Evolutionary conservation across 1,140 invertebrate genomes (phyloP).

Genomic region (Hetaerina americana): DNA sequence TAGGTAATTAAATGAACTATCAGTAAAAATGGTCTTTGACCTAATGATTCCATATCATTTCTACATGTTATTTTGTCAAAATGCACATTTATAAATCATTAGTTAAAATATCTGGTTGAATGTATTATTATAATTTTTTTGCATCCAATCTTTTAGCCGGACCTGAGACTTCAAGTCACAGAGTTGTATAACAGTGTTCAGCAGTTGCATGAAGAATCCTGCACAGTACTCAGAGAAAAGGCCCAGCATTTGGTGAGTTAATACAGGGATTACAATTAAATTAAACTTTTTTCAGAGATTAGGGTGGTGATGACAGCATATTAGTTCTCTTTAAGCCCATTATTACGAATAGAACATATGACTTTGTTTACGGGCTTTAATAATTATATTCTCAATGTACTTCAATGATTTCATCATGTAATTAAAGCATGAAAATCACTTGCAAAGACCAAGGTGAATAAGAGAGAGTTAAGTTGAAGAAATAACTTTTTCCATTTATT

Average conservation of each 20-base stretch:
- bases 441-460: too few species aligned
- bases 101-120: background rate
- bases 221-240: slow-evolving; percentile 52
- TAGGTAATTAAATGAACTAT: background rate
- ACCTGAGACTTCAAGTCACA: slow-evolving; percentile 38
- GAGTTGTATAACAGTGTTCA: slow-evolving; percentile 49
- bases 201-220: slow-evolving; percentile 59
- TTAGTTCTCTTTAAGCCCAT: too few species aligned
- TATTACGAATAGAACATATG: too few species aligned
- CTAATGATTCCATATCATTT: slow-evolving; percentile 1
- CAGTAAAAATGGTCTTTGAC: background rate
- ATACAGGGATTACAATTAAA: too few species aligned
- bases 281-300: too few species aligned
- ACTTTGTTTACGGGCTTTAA: too few species aligned
- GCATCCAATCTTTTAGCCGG: slow-evolving; percentile 31
- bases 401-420: too few species aligned
- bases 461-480: too few species aligned
- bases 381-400: too few species aligned
- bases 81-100: background rate
- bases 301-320: too few species aligned
- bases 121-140: slow-evolving; percentile 10
- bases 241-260: slow-evolving; percentile 45
- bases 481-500: too few species aligned
- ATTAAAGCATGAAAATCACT: too few species aligned
- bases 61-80: background rate